These are phyloP conservation scores for Neodiprion pinetum DNA, from an alignment of 1,140 invertebrate species.

Conservation along the genomic window DNA sequence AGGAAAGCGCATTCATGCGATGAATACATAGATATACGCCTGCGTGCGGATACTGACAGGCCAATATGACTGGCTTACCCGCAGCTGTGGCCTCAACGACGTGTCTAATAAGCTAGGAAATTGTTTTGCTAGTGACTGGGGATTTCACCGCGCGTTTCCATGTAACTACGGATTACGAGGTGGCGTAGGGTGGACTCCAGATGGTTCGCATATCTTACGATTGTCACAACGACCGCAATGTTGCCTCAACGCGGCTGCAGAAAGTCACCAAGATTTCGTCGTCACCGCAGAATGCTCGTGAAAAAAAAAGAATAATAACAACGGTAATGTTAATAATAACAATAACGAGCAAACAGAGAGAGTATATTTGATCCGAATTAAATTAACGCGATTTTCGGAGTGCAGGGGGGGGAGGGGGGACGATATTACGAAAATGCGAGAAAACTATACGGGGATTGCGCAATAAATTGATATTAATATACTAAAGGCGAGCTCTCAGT, in stretches of 20 bases:
- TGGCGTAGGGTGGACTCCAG: not conserved
- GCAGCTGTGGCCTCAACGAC: not conserved
- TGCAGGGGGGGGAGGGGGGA: not conserved
- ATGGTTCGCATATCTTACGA: not conserved
- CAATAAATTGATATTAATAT: too few relatives aligned
- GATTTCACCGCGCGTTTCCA: not conserved
- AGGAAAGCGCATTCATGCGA: too few relatives aligned
- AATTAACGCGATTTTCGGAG: too few relatives aligned
- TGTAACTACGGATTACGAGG: not conserved
- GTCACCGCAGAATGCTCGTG: not conserved
- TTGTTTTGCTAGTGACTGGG: slow-evolving; percentile 3
- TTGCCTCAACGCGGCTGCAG: not conserved
- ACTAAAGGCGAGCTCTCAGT: too few relatives aligned
- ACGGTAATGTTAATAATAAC: not conserved
- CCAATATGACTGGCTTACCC: not conserved
- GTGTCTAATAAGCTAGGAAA: not conserved
- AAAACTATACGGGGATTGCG: too few relatives aligned
- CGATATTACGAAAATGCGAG: too few relatives aligned
- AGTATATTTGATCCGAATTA: too few relatives aligned
- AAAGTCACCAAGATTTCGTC: not conserved
- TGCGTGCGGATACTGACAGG: too few relatives aligned
- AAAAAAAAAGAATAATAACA: not conserved
- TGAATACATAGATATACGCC: too few relatives aligned
- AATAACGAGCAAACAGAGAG: too few relatives aligned
- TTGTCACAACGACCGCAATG: not conserved